phyloP scores from a whole-genome alignment of 2,888 invertebrate species.

The Leucophenga montana region DNA sequence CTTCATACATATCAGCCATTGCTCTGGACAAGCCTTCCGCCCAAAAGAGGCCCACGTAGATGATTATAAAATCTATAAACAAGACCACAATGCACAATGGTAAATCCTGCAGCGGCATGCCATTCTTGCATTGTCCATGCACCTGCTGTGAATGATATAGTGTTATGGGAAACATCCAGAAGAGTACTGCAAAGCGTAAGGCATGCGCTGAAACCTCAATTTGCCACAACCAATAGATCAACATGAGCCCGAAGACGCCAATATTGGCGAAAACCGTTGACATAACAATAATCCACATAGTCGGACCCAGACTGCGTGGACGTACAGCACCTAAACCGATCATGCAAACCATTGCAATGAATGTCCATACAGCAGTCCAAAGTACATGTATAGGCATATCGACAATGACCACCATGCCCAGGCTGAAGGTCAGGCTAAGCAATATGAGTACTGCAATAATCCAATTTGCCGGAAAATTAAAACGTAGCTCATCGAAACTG shows the following conservation, averaged over 20 bases:
- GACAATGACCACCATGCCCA: conserved; percentile 18
- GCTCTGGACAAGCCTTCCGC: conserved; percentile 22
- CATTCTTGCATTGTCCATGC: conserved; percentile 36
- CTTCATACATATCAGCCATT: not conserved
- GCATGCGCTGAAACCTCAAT: not conserved
- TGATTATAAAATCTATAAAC: conserved; percentile 45
- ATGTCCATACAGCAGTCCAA: conserved; percentile 7
- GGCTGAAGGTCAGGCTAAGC: conserved; percentile 37
- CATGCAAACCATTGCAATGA: not conserved
- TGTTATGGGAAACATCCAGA: conserved; percentile 39
- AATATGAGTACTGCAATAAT: conserved; percentile 37
- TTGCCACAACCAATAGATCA: conserved; percentile 11
- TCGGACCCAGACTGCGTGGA: conserved; percentile 24
- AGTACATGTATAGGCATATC: not conserved
- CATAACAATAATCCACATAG: not conserved
- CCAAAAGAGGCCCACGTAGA: conserved; percentile 30
- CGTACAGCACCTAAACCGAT: not conserved
- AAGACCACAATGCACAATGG: conserved; percentile 48
- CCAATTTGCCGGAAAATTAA: conserved; percentile 48
- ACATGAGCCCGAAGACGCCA: not conserved
- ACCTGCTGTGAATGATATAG: conserved; percentile 49
- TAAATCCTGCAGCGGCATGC: conserved; percentile 38
- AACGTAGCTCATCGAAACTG: conserved; percentile 34
- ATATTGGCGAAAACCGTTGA: not conserved
- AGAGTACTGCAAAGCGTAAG: not conserved